Percentiles rank a stretch among this genome's conserved stretches.
phyloP scores from a whole-genome alignment of 2,113 vertebrate genomes.

The Hydrochoerus hydrochaeris region DNA sequence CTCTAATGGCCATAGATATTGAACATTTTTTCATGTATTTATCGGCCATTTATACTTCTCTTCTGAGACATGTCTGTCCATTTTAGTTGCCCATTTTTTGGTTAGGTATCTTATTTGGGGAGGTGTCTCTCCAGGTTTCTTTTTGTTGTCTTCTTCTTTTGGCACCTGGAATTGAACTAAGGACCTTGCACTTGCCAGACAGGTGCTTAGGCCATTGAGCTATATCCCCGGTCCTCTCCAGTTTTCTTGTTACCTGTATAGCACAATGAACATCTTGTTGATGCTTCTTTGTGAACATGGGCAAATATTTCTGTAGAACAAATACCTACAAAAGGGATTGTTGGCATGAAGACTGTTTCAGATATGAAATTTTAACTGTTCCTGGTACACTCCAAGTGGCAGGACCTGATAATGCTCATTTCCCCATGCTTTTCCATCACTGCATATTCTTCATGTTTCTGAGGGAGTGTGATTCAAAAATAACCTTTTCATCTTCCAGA shows the following conservation, averaged over 20 bases:
- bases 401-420: not conserved
- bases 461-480: not conserved
- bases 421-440: not conserved
- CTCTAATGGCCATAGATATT: not conserved
- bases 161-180: too few relatives aligned
- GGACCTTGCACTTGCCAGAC: too few relatives aligned
- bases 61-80: not conserved
- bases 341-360: not conserved
- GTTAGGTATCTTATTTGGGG: not conserved
- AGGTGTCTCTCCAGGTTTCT: not conserved
- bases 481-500: conserved; percentile 70
- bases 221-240: not conserved
- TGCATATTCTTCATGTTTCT: not conserved
- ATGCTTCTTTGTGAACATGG: not conserved
- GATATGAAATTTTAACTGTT: not conserved
- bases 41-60: not conserved
- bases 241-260: not conserved
- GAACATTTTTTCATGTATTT: not conserved
- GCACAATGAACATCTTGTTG: not conserved
- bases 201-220: too few relatives aligned
- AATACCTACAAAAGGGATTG: not conserved
- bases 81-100: not conserved
- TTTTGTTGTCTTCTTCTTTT: not conserved
- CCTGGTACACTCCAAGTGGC: not conserved
- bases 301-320: conserved; percentile 19